Percentiles rank a stretch among this genome's conserved stretches.
phyloP scores from a whole-genome alignment of 2,888 invertebrate species.

The Athalia rosae region DNA sequence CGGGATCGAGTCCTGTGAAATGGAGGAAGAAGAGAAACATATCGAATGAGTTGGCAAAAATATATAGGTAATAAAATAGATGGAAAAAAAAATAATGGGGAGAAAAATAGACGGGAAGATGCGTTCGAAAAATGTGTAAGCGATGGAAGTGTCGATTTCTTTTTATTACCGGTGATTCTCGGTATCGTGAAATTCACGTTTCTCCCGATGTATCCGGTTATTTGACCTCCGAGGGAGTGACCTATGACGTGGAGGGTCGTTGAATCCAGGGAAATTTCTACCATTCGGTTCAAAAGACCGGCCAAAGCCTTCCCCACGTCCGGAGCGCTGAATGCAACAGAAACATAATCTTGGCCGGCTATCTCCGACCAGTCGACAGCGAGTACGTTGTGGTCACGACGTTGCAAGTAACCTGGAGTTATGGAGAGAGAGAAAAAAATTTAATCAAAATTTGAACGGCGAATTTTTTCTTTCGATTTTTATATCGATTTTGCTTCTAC shows the following conservation, averaged over 20 bases:
- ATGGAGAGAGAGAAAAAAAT: neutral
- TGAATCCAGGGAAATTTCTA: constrained; percentile 52
- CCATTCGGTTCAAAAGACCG: constrained; percentile 56
- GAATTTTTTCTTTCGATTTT: neutral
- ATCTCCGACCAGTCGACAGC: constrained; percentile 74
- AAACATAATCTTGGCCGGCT: constrained; percentile 71
- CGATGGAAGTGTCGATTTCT: neutral
- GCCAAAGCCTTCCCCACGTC: constrained; percentile 57
- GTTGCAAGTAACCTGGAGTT: constrained; percentile 68
- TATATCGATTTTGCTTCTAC: neutral
- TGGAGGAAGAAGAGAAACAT: neutral
- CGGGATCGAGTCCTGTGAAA: constrained; percentile 73
- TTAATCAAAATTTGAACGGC: neutral
- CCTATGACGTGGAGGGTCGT: constrained; percentile 61
- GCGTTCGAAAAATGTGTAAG: neutral
- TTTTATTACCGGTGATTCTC: constrained; percentile 60
- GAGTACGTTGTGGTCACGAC: constrained; percentile 71
- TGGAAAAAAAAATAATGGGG: neutral
- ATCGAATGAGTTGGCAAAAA: neutral
- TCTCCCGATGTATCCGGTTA: constrained; percentile 59
- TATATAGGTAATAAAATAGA: neutral
- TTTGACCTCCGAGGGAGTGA: constrained; percentile 65
- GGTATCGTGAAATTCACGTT: constrained; percentile 53
- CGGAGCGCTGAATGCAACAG: constrained; percentile 52
- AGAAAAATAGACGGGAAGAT: no score